Evolutionary conservation across 2,113 vertebrate genomes (phyloP).

Genomic region (human): DNA sequence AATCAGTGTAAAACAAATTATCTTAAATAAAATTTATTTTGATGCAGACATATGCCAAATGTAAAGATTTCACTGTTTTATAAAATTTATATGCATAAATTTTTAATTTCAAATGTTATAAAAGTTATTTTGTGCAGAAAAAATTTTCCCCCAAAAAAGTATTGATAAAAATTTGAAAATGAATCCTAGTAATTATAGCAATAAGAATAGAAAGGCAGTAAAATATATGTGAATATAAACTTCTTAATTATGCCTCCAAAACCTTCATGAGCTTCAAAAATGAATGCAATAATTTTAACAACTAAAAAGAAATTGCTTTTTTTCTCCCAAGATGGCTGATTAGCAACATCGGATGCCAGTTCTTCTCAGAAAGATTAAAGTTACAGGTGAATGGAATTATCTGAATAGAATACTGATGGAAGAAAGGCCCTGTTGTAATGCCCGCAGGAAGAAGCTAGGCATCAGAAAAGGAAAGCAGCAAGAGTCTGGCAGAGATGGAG

Average conservation of each 20-base stretch:
- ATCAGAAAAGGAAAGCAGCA: too few relatives aligned
- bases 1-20: constrained; percentile 18
- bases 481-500: too few relatives aligned
- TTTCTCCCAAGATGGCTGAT: too few relatives aligned
- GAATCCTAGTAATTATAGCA: constrained; percentile 17
- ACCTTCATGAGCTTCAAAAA: constrained; percentile 6
- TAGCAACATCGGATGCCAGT: too few relatives aligned
- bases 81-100: background rate
- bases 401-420: too few relatives aligned
- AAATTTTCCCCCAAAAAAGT: background rate
- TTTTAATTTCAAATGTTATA: constrained; percentile 25
- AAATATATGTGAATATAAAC: constrained; percentile 12
- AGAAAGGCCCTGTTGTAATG: too few relatives aligned
- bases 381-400: too few relatives aligned
- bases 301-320: constrained; percentile 23
- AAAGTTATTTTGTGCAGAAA: constrained; percentile 33
- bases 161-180: constrained; percentile 27
- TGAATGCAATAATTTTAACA: constrained; percentile 31
- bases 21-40: background rate
- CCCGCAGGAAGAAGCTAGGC: too few relatives aligned
- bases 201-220: background rate
- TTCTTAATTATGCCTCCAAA: constrained; percentile 7
- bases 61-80: constrained; percentile 1
- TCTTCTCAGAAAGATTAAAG: too few relatives aligned
- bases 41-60: background rate